A percentile compares a stretch with the other conserved stretches of the same genome.
phyloP scores from a whole-genome alignment of 2,888 invertebrate genomes.

The Ormia ochracea region DNA sequence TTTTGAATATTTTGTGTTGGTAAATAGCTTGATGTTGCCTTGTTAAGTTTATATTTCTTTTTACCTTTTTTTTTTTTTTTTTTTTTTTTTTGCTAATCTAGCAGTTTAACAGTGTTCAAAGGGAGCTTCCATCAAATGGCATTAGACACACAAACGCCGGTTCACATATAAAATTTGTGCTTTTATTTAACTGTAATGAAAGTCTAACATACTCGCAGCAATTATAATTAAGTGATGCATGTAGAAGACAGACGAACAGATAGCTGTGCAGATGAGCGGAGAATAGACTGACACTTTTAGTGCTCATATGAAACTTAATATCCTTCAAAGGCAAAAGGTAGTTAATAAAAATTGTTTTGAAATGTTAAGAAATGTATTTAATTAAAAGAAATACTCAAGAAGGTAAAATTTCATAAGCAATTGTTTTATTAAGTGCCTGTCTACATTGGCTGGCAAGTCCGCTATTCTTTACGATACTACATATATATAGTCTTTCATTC shows the following conservation, averaged over 20 bases:
- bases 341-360: constrained; percentile 53
- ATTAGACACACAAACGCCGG: neutral
- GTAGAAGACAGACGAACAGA: neutral
- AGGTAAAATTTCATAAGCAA: constrained; percentile 47
- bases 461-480: neutral
- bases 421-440: constrained; percentile 26
- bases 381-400: constrained; percentile 38
- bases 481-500: neutral
- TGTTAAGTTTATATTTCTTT: neutral
- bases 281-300: constrained; percentile 7
- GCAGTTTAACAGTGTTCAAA: neutral
- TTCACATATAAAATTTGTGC: neutral
- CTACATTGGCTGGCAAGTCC: neutral
- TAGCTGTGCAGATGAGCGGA: too few relatives aligned
- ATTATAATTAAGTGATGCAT: constrained; percentile 50
- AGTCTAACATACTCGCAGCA: constrained; percentile 42
- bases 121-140: neutral
- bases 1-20: constrained; percentile 35
- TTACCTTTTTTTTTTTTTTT: neutral
- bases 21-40: constrained; percentile 41
- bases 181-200: constrained; percentile 39
- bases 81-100: neutral
- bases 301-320: constrained; percentile 51
- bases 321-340: constrained; percentile 28
- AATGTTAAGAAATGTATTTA: constrained; percentile 47